phyloP scores from a whole-genome alignment of 2,113 vertebrate genomes.

The Ptilorrhoa leucosticta region DNA sequence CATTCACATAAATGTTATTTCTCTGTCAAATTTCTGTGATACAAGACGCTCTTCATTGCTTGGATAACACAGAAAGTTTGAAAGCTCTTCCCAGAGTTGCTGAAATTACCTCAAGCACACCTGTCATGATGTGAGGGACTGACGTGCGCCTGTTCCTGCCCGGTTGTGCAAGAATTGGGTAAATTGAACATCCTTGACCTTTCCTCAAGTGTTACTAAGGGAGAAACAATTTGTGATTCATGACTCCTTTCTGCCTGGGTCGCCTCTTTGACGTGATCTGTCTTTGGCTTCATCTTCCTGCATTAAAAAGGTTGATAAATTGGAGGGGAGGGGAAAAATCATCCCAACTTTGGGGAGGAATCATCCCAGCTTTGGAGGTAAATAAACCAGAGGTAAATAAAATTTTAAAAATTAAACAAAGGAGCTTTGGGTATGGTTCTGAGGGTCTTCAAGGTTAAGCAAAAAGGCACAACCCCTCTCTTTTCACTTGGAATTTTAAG shows the following conservation, averaged over 20 bases:
- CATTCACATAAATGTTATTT: background rate
- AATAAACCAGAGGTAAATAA: background rate
- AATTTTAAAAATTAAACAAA: background rate
- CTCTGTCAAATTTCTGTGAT: background rate
- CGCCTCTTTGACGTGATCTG: background rate
- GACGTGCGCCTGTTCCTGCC: background rate
- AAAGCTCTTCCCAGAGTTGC: background rate
- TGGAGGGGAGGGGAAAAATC: background rate
- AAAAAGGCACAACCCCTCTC: background rate
- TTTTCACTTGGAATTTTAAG: background rate
- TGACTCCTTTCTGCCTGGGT: background rate
- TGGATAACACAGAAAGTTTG: background rate
- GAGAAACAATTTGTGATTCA: conserved; percentile 31
- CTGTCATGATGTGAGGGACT: background rate
- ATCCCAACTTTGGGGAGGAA: background rate
- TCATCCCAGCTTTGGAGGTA: background rate
- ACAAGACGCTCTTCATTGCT: background rate
- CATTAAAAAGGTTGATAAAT: background rate
- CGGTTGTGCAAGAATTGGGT: conserved; percentile 36
- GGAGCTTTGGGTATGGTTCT: background rate
- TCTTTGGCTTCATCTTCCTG: background rate
- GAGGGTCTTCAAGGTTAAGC: background rate
- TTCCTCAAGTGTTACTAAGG: background rate
- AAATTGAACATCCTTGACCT: conserved; percentile 32
- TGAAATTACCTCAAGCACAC: background rate